Conservation (phyloP, 2,888 invertebrate genomes). For the Tholera decimalis region DNA sequence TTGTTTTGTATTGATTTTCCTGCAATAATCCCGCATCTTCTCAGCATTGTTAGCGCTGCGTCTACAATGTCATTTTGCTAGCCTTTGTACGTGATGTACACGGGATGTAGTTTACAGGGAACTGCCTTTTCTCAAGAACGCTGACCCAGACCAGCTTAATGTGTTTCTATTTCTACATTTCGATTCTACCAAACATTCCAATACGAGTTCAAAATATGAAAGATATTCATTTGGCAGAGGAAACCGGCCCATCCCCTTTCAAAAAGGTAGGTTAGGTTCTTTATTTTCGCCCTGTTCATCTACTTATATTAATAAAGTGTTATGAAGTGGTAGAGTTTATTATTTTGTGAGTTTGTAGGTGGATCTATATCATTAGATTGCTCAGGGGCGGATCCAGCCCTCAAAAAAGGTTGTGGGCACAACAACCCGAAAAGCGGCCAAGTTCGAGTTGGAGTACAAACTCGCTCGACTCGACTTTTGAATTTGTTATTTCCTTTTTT, state of each 20-base stretch:
- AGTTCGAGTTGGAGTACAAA: no score
- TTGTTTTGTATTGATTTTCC: slow-evolving; percentile 71
- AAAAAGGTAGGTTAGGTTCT: no score
- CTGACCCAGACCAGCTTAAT: slow-evolving; percentile 66
- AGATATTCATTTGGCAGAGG: slow-evolving; percentile 22
- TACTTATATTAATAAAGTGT: no score
- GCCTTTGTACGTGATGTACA: slow-evolving; percentile 80
- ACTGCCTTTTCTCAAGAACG: slow-evolving; percentile 85
- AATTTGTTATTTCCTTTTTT: no score
- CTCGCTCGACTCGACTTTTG: no score
- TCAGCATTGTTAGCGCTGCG: slow-evolving; percentile 60
- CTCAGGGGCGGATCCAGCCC: no score
- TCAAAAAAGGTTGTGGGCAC: no score
- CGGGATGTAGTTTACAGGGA: slow-evolving; percentile 75
- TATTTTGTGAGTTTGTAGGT: no score
- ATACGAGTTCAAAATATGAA: slow-evolving; percentile 18
- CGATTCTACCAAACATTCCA: slow-evolving; percentile 59
- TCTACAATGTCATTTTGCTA: slow-evolving; percentile 73
- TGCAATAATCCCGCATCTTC: slow-evolving; percentile 63
- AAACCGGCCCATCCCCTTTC: neutral
- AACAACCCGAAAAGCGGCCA: no score
- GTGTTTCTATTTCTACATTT: slow-evolving; percentile 65
- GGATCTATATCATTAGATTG: no score
- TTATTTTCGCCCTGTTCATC: no score
- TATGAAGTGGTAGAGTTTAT: no score